Evolutionary conservation across 2,888 invertebrate species (phyloP).

Genomic region (Tryphoninae sp.): DNA sequence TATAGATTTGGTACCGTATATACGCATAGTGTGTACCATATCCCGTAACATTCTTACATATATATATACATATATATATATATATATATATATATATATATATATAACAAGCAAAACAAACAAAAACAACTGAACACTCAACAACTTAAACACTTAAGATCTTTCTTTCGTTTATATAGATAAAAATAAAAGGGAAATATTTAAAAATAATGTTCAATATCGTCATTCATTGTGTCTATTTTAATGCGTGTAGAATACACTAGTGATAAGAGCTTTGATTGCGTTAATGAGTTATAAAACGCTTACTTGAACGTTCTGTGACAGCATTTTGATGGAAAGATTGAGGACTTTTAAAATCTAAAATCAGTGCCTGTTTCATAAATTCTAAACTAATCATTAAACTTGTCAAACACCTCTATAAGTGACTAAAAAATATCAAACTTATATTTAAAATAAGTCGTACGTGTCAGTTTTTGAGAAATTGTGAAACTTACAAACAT

Average conservation of each 20-base stretch:
- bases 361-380: background rate
- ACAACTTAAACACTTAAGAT: constrained; percentile 44
- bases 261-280: background rate
- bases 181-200: constrained; percentile 59
- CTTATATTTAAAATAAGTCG: no score
- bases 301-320: constrained; percentile 14
- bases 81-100: constrained; percentile 25
- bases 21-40: constrained; percentile 59
- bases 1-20: constrained; percentile 60
- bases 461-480: no score
- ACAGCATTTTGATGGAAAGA: background rate
- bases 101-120: constrained; percentile 14
- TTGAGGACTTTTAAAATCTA: background rate
- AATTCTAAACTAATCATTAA: background rate
- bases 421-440: background rate
- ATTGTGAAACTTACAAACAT: no score
- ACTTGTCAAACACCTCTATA: background rate
- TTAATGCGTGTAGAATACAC: background rate
- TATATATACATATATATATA: constrained; percentile 23
- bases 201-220: constrained; percentile 39
- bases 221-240: background rate
- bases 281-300: background rate
- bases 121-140: constrained; percentile 27
- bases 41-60: constrained; percentile 40
- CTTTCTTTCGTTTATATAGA: constrained; percentile 58